These are phyloP conservation scores for Pantherophis guttatus DNA, from an alignment of 2,113 vertebrate species.

Conservation along the genomic window DNA sequence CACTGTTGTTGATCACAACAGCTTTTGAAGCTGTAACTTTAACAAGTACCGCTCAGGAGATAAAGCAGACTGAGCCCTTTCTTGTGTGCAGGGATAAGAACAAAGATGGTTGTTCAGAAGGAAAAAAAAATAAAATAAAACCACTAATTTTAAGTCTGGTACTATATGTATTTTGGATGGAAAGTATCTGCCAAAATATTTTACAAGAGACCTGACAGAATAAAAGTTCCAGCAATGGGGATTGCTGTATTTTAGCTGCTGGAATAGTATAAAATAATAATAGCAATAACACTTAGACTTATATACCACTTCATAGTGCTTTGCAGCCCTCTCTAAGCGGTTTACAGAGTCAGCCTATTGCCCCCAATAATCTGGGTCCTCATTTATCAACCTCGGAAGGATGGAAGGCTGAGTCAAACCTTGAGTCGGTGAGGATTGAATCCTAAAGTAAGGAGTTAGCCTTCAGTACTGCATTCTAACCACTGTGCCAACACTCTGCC, in stretches of 20 bases:
- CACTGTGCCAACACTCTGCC: neutral
- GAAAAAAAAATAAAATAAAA: neutral
- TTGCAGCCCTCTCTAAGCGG: too few species aligned
- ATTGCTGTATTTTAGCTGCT: neutral
- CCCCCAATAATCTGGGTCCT: too few species aligned
- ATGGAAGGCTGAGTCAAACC: too few species aligned
- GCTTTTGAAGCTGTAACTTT: neutral
- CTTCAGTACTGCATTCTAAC: too few species aligned
- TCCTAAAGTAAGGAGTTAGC: too few species aligned
- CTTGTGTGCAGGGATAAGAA: neutral
- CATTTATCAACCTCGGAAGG: too few species aligned
- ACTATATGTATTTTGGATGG: neutral
- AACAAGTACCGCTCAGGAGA: neutral
- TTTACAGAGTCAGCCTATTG: too few species aligned
- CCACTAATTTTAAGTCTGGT: slow-evolving; percentile 7
- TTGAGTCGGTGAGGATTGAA: too few species aligned
- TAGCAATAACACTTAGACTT: too few species aligned
- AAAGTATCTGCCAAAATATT: neutral
- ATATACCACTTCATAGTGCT: too few species aligned
- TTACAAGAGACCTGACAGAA: neutral
- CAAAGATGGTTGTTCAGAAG: neutral
- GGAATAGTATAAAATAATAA: neutral
- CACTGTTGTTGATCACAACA: neutral
- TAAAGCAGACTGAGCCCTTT: neutral
- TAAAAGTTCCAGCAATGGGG: neutral